Conservation (phyloP, 2,797 vertebrate species). For the Syngnathus rostellatus region DNA sequence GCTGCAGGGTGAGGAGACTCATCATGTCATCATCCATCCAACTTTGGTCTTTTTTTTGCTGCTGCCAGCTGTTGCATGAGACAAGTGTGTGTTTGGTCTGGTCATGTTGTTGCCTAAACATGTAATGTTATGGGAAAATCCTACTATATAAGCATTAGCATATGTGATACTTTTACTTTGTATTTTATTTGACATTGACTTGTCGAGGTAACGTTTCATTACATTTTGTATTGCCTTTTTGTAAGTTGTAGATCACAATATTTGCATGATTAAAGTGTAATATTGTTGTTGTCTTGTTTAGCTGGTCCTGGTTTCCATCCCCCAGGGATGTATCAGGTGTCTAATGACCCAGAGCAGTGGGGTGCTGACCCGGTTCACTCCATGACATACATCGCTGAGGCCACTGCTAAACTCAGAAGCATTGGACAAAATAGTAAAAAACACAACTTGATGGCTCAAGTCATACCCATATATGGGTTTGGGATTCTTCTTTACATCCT, state of each 20-base stretch:
- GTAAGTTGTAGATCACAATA: neutral
- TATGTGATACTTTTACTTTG: neutral
- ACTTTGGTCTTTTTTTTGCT: slow-evolving; percentile 27
- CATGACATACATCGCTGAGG: slow-evolving; percentile 72
- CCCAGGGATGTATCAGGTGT: slow-evolving; percentile 64
- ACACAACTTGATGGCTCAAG: slow-evolving; percentile 81
- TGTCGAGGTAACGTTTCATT: neutral
- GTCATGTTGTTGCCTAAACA: neutral
- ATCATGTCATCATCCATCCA: slow-evolving; percentile 50
- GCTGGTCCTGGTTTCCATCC: slow-evolving; percentile 78
- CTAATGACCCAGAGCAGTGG: slow-evolving; percentile 57
- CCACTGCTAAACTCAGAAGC: slow-evolving; percentile 72
- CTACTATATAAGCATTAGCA: too few relatives aligned
- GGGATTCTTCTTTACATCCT: slow-evolving; percentile 91
- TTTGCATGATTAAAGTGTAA: neutral
- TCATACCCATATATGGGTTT: slow-evolving; percentile 92
- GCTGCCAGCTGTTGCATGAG: slow-evolving; percentile 34
- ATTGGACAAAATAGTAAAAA: slow-evolving; percentile 58
- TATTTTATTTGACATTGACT: too few relatives aligned
- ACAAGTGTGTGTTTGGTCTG: slow-evolving; percentile 3
- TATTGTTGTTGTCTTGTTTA: slow-evolving; percentile 39
- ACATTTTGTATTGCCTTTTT: neutral
- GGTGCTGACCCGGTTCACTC: slow-evolving; percentile 57
- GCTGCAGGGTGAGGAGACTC: slow-evolving; percentile 75
- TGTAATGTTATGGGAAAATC: neutral